Evolutionary conservation across 2,113 vertebrate species (phyloP), one percentile per base, ranked within the genome.

Genomic region (Buteo buteo): DNA sequence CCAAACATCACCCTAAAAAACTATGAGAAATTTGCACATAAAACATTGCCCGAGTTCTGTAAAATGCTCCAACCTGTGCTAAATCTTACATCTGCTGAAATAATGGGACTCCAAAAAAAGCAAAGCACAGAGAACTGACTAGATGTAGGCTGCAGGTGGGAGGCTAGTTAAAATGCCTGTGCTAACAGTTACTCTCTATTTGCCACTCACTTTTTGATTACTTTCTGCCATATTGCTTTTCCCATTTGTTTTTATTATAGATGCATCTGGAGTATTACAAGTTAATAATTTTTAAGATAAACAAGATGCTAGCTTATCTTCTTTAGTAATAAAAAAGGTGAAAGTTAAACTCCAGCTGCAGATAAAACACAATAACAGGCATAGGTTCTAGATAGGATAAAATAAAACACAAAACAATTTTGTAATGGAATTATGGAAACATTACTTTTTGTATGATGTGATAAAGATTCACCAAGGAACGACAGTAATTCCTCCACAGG

Each of bases 401-500:
- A 95, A 93, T n/a, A 86, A 83, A 90, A 61, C 55, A 54, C 42
- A 79, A 61, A 88, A 18, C 29, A 38, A n/a, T 82, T 88, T 36
- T 76, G 61, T 82, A 92, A 94, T 32, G 49, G 52, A 78, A 92
- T 96, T 93, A 91, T 16, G 28, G 69, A 76, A 96, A 88, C 65
- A 76, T 91, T 86, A 61, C 44, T 94, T 95, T 90, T 57, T 4
- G 0, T n/a, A 76, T n/a, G 57, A 84, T 65, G 44, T 72, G 69
- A 78, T 82, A 94, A 94, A 94, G 55, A 92, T 83, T 74, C 90
- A 84, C 82, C 28, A 36, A 71, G 55, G 79, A 95, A 92, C 32
- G n/a, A 92, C 49, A 72, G 32, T 69, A 94, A 87, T 79, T 84
- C 73, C 25, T 87, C 62, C 59, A 57, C 31, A 58, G 55, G 70